phyloP scores from a whole-genome alignment of 2,888 invertebrate genomes.

The Tribolium freemani region DNA sequence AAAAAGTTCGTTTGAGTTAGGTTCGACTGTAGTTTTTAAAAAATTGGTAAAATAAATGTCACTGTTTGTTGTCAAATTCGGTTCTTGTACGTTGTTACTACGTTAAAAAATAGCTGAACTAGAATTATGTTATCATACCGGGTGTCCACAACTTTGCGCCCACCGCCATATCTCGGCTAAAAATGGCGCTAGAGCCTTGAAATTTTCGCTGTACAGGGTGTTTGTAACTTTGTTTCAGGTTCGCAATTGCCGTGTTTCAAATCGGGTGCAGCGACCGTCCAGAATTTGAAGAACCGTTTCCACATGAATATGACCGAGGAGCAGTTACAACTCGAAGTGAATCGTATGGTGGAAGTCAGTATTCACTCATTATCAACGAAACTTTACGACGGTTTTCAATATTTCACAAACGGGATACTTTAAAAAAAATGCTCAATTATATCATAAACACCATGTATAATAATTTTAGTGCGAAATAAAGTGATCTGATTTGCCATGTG shows the following conservation, averaged over 20 bases:
- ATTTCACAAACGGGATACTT: constrained; percentile 96
- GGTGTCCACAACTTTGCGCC: too few species aligned
- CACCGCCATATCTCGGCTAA: too few species aligned
- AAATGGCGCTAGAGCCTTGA: too few species aligned
- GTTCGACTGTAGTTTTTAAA: too few species aligned
- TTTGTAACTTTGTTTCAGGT: constrained; percentile 71
- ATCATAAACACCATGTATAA: constrained; percentile 50
- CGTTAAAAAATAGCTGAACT: too few species aligned
- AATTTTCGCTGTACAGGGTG: neutral
- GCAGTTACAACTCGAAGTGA: constrained; percentile 92
- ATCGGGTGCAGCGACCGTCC: constrained; percentile 91
- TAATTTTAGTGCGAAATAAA: constrained; percentile 28
- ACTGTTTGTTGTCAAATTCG: too few species aligned
- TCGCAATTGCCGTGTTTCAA: constrained; percentile 97
- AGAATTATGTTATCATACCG: too few species aligned
- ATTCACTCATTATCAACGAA: constrained; percentile 97
- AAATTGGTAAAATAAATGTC: too few species aligned
- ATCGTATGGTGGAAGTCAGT: constrained; percentile 94
- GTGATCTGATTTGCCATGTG: constrained; percentile 47
- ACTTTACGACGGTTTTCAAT: constrained; percentile 99
- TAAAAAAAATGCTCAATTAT: constrained; percentile 56
- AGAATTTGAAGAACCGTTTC: constrained; percentile 93
- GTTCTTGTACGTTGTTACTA: too few species aligned
- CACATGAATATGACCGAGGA: constrained; percentile 95
- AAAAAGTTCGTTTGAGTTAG: too few species aligned